Evolutionary conservation across 2,797 vertebrate species (phyloP).

Genomic region (Danio aesculapii): DNA sequence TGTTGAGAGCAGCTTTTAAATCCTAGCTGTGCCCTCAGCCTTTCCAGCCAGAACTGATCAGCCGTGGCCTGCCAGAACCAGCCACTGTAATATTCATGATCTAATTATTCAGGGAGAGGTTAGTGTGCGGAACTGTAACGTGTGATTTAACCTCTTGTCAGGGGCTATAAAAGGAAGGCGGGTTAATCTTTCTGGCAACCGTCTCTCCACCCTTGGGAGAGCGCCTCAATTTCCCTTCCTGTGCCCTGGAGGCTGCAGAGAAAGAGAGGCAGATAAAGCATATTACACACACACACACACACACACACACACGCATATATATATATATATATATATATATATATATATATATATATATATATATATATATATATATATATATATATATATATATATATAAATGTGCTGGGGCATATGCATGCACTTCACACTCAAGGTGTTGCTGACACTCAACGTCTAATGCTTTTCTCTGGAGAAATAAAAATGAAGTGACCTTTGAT

Average conservation of each 20-base stretch:
- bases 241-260: constrained; percentile 58
- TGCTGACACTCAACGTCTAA: constrained; percentile 58
- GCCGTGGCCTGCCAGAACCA: constrained; percentile 71
- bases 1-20: constrained; percentile 48
- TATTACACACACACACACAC: constrained; percentile 8
- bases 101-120: constrained; percentile 83
- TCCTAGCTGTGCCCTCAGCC: constrained; percentile 42
- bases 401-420: constrained; percentile 24
- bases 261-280: constrained; percentile 62
- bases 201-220: constrained; percentile 73
- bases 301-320: constrained; percentile 6
- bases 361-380: constrained; percentile 2
- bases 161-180: constrained; percentile 85
- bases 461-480: constrained; percentile 66
- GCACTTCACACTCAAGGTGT: constrained; percentile 56
- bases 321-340: constrained; percentile 9
- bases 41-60: constrained; percentile 77
- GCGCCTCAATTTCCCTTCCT: constrained; percentile 71
- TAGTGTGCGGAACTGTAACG: constrained; percentile 75
- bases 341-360: constrained; percentile 5
- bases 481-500: constrained; percentile 74
- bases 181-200: constrained; percentile 84
- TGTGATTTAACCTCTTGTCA: constrained; percentile 85
- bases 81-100: constrained; percentile 82
- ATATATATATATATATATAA: constrained; percentile 1